Evolutionary conservation across 2,797 vertebrate genomes (phyloP).

Genomic region (Malurus splendens): DNA sequence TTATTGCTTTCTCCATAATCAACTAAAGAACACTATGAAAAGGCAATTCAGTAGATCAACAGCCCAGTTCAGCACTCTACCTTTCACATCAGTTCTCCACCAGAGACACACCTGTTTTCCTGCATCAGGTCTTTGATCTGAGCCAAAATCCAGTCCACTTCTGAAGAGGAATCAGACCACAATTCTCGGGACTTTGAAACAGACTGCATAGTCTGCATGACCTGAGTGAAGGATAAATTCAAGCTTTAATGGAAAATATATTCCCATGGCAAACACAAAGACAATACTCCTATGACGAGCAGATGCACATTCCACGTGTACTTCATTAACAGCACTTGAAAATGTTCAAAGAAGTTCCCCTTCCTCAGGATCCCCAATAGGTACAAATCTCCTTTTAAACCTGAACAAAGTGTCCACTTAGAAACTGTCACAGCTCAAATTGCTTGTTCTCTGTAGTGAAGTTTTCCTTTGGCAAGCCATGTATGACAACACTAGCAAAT

Average conservation of each 20-base stretch:
- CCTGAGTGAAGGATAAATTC: conserved; percentile 51
- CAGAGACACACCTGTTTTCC: conserved; percentile 74
- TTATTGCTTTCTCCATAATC: background rate
- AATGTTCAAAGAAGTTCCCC: background rate
- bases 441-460: background rate
- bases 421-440: background rate
- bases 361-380: background rate
- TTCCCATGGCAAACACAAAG: background rate
- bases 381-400: background rate
- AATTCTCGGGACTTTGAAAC: conserved; percentile 53
- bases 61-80: background rate
- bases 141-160: conserved; percentile 86
- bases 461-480: background rate
- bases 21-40: background rate
- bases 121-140: conserved; percentile 84
- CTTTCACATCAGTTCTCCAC: background rate
- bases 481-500: background rate
- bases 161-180: conserved; percentile 77
- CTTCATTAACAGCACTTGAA: background rate
- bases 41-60: background rate
- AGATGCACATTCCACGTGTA: background rate
- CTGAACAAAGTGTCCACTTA: background rate
- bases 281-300: background rate
- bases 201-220: conserved; percentile 63
- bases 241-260: background rate